Conservation (phyloP, 2,888 invertebrate species). For the Chrysolina haemoptera region DNA sequence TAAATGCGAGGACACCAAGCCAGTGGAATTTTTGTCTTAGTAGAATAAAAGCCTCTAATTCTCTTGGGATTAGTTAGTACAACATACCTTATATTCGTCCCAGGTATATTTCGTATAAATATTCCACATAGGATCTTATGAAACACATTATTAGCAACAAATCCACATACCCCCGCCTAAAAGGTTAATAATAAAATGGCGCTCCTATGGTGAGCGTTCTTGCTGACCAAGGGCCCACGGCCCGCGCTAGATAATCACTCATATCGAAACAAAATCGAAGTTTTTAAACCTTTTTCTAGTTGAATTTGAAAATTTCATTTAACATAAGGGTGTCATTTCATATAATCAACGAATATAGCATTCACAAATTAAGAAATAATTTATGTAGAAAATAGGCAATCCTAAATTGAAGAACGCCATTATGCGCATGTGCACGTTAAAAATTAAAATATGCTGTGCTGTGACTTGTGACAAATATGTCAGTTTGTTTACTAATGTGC, state of each 20-base stretch:
- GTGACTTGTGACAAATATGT: no score
- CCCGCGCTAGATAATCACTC: neutral
- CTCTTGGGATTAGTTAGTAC: constrained; percentile 20
- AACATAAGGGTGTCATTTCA: neutral
- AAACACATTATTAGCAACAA: constrained; percentile 58
- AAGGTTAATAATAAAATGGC: constrained; percentile 70
- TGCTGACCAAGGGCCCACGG: constrained; percentile 24
- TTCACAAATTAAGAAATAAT: constrained; percentile 5
- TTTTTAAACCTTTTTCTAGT: neutral
- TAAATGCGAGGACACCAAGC: constrained; percentile 33
- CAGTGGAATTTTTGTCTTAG: constrained; percentile 9
- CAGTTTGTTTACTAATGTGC: no score
- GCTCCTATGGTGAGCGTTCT: constrained; percentile 53
- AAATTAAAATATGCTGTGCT: no score
- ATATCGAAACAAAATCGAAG: neutral
- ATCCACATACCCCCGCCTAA: constrained; percentile 66
- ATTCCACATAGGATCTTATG: constrained; percentile 41
- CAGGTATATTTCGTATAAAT: constrained; percentile 39
- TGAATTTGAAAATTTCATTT: neutral
- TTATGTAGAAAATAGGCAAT: neutral
- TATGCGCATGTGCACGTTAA: neutral
- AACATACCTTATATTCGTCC: constrained; percentile 49
- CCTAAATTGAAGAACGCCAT: neutral
- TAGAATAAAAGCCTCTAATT: constrained; percentile 14
- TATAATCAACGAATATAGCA: neutral